Evolutionary conservation across 2,888 invertebrate genomes (phyloP).

Genomic region (Gasteruption jaculator): DNA sequence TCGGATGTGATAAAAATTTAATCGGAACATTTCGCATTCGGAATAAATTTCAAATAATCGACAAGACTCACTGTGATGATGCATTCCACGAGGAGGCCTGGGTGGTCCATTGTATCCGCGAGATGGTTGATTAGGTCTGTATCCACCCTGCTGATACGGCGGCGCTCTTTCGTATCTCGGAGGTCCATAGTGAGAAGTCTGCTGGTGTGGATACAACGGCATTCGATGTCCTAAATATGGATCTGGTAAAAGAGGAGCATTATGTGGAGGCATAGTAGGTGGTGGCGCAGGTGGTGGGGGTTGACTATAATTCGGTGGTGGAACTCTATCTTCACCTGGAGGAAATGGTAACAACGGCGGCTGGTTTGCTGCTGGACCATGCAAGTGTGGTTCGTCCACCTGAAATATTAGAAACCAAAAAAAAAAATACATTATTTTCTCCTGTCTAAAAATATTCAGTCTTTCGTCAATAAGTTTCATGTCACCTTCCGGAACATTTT

Average conservation of each 20-base stretch:
- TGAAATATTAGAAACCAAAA: conserved; percentile 18
- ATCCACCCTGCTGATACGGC: conserved; percentile 43
- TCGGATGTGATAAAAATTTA: no score
- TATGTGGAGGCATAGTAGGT: conserved; percentile 39
- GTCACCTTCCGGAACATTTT: conserved; percentile 1
- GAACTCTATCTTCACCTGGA: conserved; percentile 46
- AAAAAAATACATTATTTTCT: conserved; percentile 2
- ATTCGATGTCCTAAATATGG: conserved; percentile 46
- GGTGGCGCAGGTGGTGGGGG: conserved; percentile 35
- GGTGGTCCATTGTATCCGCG: conserved; percentile 48
- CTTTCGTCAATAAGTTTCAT: conserved; percentile 1
- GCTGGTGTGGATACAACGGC: conserved; percentile 46
- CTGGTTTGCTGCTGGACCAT: conserved; percentile 37
- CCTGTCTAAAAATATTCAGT: neutral
- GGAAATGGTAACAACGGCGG: conserved; percentile 45
- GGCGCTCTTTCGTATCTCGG: conserved; percentile 45
- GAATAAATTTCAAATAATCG: no score
- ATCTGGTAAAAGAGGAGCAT: conserved; percentile 43
- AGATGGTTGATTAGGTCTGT: conserved; percentile 41
- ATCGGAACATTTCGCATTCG: no score
- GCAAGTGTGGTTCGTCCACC: conserved; percentile 48
- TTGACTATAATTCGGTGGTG: conserved; percentile 38
- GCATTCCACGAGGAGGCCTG: conserved; percentile 48
- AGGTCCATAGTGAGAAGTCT: conserved; percentile 35
- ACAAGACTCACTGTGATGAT: conserved; percentile 42